These are phyloP conservation scores for Drosophila subsilvestris DNA, from an alignment of 2,888 invertebrate genomes.

Conservation along the genomic window DNA sequence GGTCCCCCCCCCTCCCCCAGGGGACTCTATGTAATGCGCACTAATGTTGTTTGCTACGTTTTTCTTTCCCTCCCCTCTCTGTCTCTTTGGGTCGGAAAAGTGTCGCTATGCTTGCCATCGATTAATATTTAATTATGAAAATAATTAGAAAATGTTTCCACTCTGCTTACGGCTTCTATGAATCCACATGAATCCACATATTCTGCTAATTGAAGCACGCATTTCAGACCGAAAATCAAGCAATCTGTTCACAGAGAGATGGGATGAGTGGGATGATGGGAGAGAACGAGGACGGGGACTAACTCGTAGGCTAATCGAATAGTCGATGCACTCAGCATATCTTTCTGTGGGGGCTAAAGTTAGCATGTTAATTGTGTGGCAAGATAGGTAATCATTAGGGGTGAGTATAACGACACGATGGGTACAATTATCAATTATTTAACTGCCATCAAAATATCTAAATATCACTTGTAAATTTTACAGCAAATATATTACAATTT, in stretches of 20 bases:
- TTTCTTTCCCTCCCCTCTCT: slow-evolving; percentile 3
- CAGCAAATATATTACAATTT: too few species aligned
- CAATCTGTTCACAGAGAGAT: slow-evolving; percentile 23
- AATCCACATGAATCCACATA: background rate
- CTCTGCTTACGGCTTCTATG: slow-evolving; percentile 15
- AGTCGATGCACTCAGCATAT: slow-evolving; percentile 56
- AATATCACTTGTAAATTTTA: too few species aligned
- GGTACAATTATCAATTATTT: background rate
- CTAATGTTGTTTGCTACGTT: slow-evolving; percentile 74
- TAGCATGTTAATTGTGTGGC: background rate
- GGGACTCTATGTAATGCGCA: slow-evolving; percentile 78
- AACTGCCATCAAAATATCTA: too few species aligned
- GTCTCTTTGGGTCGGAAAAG: slow-evolving; percentile 51
- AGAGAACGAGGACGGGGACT: background rate
- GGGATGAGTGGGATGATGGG: background rate
- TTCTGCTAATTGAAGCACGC: slow-evolving; percentile 52
- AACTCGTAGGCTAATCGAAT: slow-evolving; percentile 56
- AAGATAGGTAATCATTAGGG: slow-evolving; percentile 2
- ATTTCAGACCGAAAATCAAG: slow-evolving; percentile 23
- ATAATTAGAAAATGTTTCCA: slow-evolving; percentile 62
- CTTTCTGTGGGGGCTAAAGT: background rate
- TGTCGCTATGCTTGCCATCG: slow-evolving; percentile 64
- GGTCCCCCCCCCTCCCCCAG: slow-evolving; percentile 48
- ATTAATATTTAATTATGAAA: slow-evolving; percentile 72
- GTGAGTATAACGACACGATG: background rate